phyloP scores from a whole-genome alignment of 2,113 vertebrate species.

The Ahaetulla prasina region DNA sequence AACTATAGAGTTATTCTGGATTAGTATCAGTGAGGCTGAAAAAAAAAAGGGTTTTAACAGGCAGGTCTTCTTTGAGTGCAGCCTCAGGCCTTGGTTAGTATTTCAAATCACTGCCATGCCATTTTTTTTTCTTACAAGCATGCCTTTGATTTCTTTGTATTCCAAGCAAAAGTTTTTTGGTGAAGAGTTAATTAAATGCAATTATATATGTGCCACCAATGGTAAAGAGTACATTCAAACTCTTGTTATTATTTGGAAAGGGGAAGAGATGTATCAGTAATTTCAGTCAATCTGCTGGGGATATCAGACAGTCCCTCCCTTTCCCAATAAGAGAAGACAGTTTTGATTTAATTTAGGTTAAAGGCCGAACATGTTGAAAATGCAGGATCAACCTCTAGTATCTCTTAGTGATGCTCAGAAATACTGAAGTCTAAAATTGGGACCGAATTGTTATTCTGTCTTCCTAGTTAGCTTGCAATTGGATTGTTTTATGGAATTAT shows the following conservation, averaged over 20 bases:
- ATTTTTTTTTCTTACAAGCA: neutral
- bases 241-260: neutral
- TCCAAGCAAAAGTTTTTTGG: neutral
- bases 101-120: neutral
- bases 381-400: neutral
- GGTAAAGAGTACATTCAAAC: neutral
- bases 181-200: neutral
- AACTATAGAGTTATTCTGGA: neutral
- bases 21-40: rapidly evolving
- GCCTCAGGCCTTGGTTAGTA: neutral
- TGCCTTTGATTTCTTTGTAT: neutral
- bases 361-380: neutral
- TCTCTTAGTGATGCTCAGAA: neutral
- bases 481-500: neutral
- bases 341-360: neutral
- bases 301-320: neutral
- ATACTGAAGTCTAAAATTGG: neutral
- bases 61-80: neutral
- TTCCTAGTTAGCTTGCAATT: neutral
- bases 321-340: neutral
- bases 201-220: neutral
- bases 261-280: neutral
- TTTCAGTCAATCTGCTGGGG: neutral
- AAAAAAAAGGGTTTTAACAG: neutral
- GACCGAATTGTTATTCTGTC: neutral